Conservation (phyloP, 2,888 invertebrate genomes). For the Labia minor region DNA sequence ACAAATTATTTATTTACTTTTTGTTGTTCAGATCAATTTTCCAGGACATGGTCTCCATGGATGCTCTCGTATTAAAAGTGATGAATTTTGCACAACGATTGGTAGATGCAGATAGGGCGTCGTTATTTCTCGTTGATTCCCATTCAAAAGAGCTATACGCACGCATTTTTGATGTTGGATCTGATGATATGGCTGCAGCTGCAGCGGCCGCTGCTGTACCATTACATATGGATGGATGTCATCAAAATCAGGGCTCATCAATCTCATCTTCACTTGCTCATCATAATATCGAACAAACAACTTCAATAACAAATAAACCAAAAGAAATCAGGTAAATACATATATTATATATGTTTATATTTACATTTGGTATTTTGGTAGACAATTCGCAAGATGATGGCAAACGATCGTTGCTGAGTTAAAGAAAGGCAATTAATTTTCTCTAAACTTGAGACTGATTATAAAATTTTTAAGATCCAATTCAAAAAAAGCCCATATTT, state of each 20-base stretch:
- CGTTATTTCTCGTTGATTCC: constrained; percentile 67
- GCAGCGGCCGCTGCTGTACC: constrained; percentile 20
- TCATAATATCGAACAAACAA: too few relatives aligned
- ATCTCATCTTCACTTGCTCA: neutral
- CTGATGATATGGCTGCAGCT: constrained; percentile 33
- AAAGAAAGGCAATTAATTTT: too few relatives aligned
- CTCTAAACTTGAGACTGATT: too few relatives aligned
- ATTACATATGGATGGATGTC: constrained; percentile 25
- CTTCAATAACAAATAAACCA: constrained; percentile 14
- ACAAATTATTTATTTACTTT: too few relatives aligned
- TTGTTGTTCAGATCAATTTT: constrained; percentile 69
- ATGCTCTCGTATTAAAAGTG: constrained; percentile 67
- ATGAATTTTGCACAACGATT: constrained; percentile 72
- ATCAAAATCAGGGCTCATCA: constrained; percentile 34
- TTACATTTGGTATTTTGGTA: too few relatives aligned
- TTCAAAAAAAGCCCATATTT: too few relatives aligned
- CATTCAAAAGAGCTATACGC: constrained; percentile 66
- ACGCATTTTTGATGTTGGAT: constrained; percentile 63
- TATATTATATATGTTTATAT: neutral
- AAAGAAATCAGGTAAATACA: constrained; percentile 25
- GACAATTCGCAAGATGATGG: too few relatives aligned
- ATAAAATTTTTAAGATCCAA: too few relatives aligned
- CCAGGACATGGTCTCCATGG: constrained; percentile 77
- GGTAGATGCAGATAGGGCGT: constrained; percentile 73
- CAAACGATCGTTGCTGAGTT: too few relatives aligned